phyloP scores from a whole-genome alignment of 2,888 invertebrate species.

The Piscicola geometra region DNA sequence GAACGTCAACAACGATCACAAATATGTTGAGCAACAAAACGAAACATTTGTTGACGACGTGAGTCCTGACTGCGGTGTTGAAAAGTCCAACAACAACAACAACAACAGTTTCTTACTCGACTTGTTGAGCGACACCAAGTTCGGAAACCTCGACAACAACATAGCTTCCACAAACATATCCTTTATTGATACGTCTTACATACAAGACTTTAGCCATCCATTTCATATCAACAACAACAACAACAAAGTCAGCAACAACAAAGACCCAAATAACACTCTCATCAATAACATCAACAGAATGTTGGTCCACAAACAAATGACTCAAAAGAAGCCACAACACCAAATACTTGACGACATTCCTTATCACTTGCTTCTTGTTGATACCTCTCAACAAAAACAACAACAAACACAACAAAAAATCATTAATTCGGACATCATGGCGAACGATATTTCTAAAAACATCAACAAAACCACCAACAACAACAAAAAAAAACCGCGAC shows the following conservation, averaged over 20 bases:
- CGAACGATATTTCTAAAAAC: too few relatives aligned
- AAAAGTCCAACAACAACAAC: not conserved
- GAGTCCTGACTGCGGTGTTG: too few relatives aligned
- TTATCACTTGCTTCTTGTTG: not conserved
- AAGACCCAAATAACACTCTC: too few relatives aligned
- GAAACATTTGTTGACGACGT: not conserved
- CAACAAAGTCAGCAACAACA: not conserved
- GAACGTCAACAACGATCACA: too few relatives aligned
- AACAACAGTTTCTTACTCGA: not conserved
- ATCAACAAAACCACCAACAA: too few relatives aligned
- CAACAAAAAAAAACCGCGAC: too few relatives aligned
- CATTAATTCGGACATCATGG: not conserved
- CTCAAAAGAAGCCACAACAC: not conserved
- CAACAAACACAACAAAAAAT: not conserved
- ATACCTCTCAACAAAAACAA: not conserved
- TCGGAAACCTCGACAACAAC: not conserved
- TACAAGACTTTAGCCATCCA: not conserved
- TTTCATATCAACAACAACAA: not conserved
- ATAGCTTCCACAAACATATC: constrained; percentile 5
- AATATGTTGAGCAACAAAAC: too few relatives aligned
- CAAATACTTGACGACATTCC: not conserved
- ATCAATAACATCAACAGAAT: not conserved
- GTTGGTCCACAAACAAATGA: not conserved
- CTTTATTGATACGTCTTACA: not conserved
- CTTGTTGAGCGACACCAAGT: not conserved